phyloP scores from a whole-genome alignment of 2,113 vertebrate species.

The Falco punctatus region DNA sequence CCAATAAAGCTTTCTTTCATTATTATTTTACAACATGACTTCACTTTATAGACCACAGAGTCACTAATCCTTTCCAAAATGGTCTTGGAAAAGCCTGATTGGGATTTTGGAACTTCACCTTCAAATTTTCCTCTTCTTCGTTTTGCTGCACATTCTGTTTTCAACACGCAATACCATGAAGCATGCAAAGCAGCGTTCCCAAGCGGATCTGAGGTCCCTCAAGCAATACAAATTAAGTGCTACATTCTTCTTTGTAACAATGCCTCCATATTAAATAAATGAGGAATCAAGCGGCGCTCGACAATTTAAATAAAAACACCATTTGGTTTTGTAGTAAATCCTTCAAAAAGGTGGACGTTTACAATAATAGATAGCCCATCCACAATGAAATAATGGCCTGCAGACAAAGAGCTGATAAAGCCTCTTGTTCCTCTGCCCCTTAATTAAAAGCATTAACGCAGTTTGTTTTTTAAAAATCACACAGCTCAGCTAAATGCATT shows the following conservation, averaged over 20 bases:
- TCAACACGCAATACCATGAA: accelerated
- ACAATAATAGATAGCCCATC: constrained; percentile 45
- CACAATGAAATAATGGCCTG: constrained; percentile 28
- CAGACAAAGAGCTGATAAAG: constrained; percentile 58
- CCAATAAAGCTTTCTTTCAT: neutral
- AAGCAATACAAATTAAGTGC: constrained; percentile 14
- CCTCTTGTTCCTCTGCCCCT: constrained; percentile 52
- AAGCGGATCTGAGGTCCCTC: neutral
- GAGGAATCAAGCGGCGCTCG: neutral
- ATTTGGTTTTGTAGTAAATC: constrained; percentile 54
- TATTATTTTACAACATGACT: neutral
- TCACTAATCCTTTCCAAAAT: neutral
- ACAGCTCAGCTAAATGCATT: constrained; percentile 17
- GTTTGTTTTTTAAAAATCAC: constrained; percentile 55
- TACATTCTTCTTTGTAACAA: constrained; percentile 29
- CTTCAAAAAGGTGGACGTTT: constrained; percentile 42
- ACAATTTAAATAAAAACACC: constrained; percentile 31
- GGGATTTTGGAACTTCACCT: neutral
- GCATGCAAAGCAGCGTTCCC: neutral
- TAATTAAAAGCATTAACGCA: constrained; percentile 63
- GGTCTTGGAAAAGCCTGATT: neutral
- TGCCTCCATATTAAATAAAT: constrained; percentile 5
- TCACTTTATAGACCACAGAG: neutral
- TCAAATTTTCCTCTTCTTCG: neutral
- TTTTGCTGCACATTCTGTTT: neutral